Conservation (phyloP, 1,140 invertebrate species). For the Drosophila carrolli region DNA sequence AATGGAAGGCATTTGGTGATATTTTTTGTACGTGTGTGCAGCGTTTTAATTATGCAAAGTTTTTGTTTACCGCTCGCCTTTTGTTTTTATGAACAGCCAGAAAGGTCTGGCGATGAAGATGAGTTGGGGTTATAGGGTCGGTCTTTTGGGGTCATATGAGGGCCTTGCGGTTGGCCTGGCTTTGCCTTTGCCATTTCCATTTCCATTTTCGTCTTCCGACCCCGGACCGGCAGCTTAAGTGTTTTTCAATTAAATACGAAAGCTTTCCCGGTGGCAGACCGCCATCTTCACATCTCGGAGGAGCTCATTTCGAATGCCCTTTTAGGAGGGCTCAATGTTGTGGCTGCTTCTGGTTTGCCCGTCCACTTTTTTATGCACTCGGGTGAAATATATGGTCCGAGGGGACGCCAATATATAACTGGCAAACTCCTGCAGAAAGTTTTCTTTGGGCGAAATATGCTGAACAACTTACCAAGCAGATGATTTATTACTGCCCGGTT, state of each 20-base stretch:
- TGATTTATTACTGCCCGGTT: slow-evolving; percentile 34
- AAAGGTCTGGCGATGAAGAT: slow-evolving; percentile 28
- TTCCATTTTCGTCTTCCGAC: slow-evolving; percentile 25
- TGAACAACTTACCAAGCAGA: slow-evolving; percentile 13
- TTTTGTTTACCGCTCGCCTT: slow-evolving; percentile 54
- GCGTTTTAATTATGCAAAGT: slow-evolving; percentile 71
- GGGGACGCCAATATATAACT: slow-evolving; percentile 30
- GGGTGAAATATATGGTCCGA: slow-evolving; percentile 20
- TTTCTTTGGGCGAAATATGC: slow-evolving; percentile 16
- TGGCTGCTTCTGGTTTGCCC: slow-evolving; percentile 10
- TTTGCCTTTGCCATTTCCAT: slow-evolving; percentile 42
- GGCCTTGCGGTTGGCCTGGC: slow-evolving; percentile 50
- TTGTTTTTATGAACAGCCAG: slow-evolving; percentile 39
- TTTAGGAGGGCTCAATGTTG: slow-evolving; percentile 33
- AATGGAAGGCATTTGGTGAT: not conserved
- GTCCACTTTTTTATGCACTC: slow-evolving; percentile 15
- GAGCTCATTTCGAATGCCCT: slow-evolving; percentile 70
- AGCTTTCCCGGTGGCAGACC: slow-evolving; percentile 38
- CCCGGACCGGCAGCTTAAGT: slow-evolving; percentile 57
- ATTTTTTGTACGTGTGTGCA: slow-evolving; percentile 7
- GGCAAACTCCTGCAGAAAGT: slow-evolving; percentile 28
- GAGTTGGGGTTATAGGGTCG: slow-evolving; percentile 21
- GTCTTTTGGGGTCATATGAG: slow-evolving; percentile 36
- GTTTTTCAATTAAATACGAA: slow-evolving; percentile 73
- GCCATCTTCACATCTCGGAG: slow-evolving; percentile 35